A percentile compares a stretch with the other conserved stretches of the same genome.
phyloP scores from a whole-genome alignment of 2,888 invertebrate species.

The Monoplex corrugatus region DNA sequence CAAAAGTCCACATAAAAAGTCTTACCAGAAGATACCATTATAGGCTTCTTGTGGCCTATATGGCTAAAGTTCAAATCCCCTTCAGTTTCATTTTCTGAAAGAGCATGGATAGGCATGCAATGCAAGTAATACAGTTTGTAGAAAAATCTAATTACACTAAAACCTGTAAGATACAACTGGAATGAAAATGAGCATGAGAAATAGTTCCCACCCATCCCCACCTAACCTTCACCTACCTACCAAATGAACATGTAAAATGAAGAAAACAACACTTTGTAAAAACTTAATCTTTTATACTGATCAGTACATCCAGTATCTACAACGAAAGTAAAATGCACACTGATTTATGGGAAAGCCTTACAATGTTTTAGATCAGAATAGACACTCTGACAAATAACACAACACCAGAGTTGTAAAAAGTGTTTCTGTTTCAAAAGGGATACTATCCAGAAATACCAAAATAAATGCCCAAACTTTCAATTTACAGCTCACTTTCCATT shows the following conservation, averaged over 20 bases:
- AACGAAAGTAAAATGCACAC: too few species aligned
- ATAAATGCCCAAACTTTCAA: too few species aligned
- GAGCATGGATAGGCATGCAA: conserved; percentile 27
- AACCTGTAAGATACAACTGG: neutral
- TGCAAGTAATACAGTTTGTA: neutral
- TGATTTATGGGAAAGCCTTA: too few species aligned
- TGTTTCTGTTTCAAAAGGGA: too few species aligned
- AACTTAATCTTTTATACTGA: too few species aligned
- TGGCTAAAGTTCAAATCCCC: conserved; percentile 51
- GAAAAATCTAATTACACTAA: neutral
- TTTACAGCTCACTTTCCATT: too few species aligned
- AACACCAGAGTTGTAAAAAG: too few species aligned
- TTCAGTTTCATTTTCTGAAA: conserved; percentile 51
- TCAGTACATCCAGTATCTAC: too few species aligned
- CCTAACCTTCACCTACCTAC: neutral
- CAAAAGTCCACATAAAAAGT: neutral
- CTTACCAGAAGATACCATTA: conserved; percentile 56
- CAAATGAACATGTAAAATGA: neutral
- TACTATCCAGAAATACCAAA: too few species aligned
- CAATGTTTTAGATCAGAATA: too few species aligned
- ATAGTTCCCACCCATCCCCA: neutral
- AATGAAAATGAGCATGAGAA: neutral
- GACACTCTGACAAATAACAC: too few species aligned
- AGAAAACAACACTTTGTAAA: too few species aligned
- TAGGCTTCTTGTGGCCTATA: conserved; percentile 53